Conservation (phyloP, 30 jellyfish, hydroid and myxozoan species). For the Turritopsis rubra region DNA sequence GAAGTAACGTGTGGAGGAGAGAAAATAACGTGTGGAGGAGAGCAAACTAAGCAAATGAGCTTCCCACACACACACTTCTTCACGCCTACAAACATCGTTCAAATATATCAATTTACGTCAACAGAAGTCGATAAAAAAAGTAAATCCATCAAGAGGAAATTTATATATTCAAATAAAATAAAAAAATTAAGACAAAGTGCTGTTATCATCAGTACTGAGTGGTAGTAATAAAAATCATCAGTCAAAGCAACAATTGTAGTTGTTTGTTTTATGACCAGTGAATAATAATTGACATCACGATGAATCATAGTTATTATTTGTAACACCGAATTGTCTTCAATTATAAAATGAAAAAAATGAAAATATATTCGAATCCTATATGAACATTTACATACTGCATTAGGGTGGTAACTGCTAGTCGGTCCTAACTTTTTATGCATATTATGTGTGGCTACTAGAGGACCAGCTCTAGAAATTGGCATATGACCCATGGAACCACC, state of each 20-base stretch:
- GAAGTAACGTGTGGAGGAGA: not conserved
- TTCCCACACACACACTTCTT: not conserved
- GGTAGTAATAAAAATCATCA: too few species aligned
- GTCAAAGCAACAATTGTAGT: too few species aligned
- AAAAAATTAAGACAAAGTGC: too few species aligned
- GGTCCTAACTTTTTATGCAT: conserved; percentile 75
- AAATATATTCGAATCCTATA: too few species aligned
- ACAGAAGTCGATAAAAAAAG: not conserved
- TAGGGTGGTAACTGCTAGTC: conserved; percentile 51
- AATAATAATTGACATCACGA: too few species aligned
- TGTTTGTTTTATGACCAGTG: too few species aligned
- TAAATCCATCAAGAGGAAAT: too few species aligned
- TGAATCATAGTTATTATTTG: too few species aligned
- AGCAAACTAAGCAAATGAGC: not conserved
- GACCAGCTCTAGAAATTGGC: conserved; percentile 80
- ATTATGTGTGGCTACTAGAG: conserved; percentile 55
- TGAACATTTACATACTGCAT: conserved; percentile 55
- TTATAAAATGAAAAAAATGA: too few species aligned
- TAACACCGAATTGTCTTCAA: too few species aligned
- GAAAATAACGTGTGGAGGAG: not conserved
- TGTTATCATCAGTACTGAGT: too few species aligned
- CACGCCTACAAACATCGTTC: not conserved
- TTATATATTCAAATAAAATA: not conserved
- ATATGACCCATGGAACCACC: conserved; percentile 56
- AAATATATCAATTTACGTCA: not conserved